These are phyloP conservation scores for Sciurus vulgaris DNA, from an alignment of 2,797 vertebrate genomes.

Conservation along the genomic window DNA sequence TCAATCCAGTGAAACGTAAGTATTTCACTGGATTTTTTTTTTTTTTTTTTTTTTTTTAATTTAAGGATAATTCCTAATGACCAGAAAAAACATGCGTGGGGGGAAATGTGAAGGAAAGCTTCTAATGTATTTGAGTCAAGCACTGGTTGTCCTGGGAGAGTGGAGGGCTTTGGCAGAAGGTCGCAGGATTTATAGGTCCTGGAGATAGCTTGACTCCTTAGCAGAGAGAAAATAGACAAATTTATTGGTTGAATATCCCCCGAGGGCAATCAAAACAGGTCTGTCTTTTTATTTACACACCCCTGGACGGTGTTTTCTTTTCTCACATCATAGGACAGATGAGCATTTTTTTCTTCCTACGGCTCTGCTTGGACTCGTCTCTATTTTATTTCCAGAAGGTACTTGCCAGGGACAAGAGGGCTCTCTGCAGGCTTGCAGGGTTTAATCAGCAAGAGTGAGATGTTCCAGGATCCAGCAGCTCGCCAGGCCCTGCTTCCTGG, in stretches of 20 bases:
- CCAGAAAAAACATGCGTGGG: background rate
- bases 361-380: background rate
- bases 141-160: background rate
- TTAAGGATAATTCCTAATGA: background rate
- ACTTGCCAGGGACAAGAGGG: background rate
- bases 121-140: background rate
- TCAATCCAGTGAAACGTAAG: background rate
- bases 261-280: background rate
- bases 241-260: background rate
- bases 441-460: constrained; percentile 26
- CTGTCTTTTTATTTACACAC: background rate
- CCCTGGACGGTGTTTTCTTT: background rate
- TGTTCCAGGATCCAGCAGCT: constrained; percentile 34
- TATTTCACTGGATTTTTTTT: background rate
- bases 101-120: background rate
- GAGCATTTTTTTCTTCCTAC: background rate
- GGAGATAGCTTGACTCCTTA: background rate
- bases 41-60: too few relatives aligned
- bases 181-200: background rate
- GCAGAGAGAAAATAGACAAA: background rate
- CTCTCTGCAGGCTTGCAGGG: background rate
- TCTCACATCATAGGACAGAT: background rate
- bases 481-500: background rate
- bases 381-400: constrained; percentile 46
- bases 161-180: background rate